A percentile compares a stretch with the other conserved stretches of the same genome.
phyloP scores from a whole-genome alignment of 2,113 vertebrate species.

The Bufo gargarizans region DNA sequence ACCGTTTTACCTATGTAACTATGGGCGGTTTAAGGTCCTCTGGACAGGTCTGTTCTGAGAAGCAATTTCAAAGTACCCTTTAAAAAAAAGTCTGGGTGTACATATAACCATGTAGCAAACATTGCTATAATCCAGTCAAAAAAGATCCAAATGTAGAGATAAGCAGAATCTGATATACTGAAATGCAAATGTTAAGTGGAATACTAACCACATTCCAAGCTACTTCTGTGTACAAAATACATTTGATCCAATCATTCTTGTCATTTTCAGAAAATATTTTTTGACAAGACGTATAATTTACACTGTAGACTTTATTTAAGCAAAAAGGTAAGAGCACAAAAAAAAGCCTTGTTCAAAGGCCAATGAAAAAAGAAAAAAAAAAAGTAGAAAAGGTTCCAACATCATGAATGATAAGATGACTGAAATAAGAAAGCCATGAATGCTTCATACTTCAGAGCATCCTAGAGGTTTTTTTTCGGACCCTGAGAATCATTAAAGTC shows the following conservation, averaged over 20 bases:
- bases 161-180: background rate
- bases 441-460: too few species aligned
- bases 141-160: background rate
- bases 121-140: background rate
- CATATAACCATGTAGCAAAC: background rate
- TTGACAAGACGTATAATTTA: background rate
- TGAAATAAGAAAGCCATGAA: too few species aligned
- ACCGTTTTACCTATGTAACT: too few species aligned
- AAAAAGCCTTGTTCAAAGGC: background rate
- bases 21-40: too few species aligned
- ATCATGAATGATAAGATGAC: too few species aligned
- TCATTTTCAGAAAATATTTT: background rate
- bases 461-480: too few species aligned
- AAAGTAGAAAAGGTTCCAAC: background rate
- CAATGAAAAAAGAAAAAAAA: background rate
- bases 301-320: background rate
- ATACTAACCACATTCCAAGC: background rate
- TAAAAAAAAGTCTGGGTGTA: too few species aligned
- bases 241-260: background rate
- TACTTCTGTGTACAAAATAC: background rate
- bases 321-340: background rate
- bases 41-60: too few species aligned
- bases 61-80: too few species aligned
- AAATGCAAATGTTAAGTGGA: background rate
- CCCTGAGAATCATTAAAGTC: too few species aligned